Base-by-base conservation (phyloP, 2,113 vertebrate genomes). In the Dipodomys ordii region DNA sequence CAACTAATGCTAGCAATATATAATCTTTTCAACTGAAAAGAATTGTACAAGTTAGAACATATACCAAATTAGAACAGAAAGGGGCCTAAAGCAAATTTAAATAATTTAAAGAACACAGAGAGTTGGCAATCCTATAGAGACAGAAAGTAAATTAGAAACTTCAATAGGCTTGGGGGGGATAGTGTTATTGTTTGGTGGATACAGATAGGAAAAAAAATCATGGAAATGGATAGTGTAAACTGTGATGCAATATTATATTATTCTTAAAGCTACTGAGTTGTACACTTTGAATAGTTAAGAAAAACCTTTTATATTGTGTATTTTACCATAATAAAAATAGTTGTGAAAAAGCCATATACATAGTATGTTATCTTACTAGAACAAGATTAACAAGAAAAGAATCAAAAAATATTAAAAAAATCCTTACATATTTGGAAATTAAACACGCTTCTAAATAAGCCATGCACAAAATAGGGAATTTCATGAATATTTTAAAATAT, bases 361-460 rank as follows among this genome's bases (percentile, higher is more conserved):
- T 13, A 71, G 13, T 85, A 81, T 65, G 25, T 92, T 82, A 49
- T 88, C 13, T 88, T 19, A 91, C 20, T 53, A 91, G 53, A 81
- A 85, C 23, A 91, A 32, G 22, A 76, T 71, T 83, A 90, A 68
- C 8, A 83, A 87, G 30, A 49, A 90, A 90, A 87, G 12, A 87
- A 91, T 16, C 72, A 13, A 80, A 81, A 46, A 60, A 57, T 67
- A 79, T 73, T 28, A 92, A 35, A 39, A 89, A 89, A 60, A 83
- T 92, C 3, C 25, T 81, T n/a, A 76, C 71, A 69, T 71, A 77
- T 62, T 92, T 81, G 30, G 11, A 88, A 88, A 71, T 85, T 44
- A 64, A 91, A 85, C 20, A 74, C 3, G 78, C n/a, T 73, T 91
- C 60, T 67, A 95, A 94, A 78, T 68, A 94, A 92, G 27, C 7